Conservation (phyloP, 2,888 invertebrate genomes). For the Thymelicus sylvestris region DNA sequence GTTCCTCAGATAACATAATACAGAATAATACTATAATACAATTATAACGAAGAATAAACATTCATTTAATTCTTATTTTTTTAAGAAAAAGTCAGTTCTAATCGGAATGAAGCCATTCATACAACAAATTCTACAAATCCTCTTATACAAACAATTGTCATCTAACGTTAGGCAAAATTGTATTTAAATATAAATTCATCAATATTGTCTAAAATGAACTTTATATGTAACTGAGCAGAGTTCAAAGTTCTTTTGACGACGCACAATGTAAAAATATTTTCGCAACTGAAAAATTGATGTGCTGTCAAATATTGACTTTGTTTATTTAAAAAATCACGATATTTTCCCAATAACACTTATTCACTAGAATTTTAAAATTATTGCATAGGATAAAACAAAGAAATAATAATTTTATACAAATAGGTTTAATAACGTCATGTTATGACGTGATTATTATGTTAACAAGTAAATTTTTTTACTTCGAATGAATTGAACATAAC, state of each 20-base stretch:
- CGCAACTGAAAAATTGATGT: constrained; percentile 3
- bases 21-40: no score
- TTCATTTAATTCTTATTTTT: no score
- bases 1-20: no score
- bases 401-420: background rate
- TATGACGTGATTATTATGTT: background rate
- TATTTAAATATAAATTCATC: background rate
- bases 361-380: background rate
- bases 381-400: background rate
- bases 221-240: background rate
- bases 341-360: background rate
- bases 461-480: no score
- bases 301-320: constrained; percentile 8
- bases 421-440: background rate
- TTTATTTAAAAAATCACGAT: background rate
- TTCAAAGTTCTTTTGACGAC: background rate
- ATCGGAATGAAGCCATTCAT: background rate
- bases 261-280: constrained; percentile 2
- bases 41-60: no score
- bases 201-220: background rate
- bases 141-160: background rate
- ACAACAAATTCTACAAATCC: background rate
- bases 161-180: background rate
- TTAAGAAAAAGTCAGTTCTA: background rate
- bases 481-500: no score